Evolutionary conservation across 2,113 vertebrate species (phyloP), one percentile per base, ranked within the genome.

Genomic region (Sarotherodon lohbergeri): DNA sequence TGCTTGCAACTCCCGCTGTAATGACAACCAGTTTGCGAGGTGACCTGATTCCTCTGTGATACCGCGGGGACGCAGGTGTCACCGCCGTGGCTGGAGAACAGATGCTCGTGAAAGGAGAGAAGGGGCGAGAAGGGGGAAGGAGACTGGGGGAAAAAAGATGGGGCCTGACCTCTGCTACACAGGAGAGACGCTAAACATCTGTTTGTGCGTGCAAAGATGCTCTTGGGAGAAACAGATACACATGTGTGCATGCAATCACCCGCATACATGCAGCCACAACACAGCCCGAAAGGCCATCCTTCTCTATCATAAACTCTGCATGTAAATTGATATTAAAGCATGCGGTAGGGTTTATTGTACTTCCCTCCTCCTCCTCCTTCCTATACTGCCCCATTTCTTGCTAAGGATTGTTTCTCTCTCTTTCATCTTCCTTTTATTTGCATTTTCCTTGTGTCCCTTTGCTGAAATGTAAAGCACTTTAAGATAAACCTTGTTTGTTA

Each of bases 101-200:
- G 91, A 92, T 94, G 93, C 88, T 90, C 1, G 39, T 85, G 90
- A 92, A 93, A 92, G 90, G 85, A 83, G 89, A 92, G 90, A 91
- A 63, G 63, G 39, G 14, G 9, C 19, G 50, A 56, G 17, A 57
- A 76, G 76, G 81, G 61, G 68, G 82, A 84, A 82, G 43, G 50
- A 80, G 83, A 91, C 39, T 73, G 3, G 46, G 22, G 22, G 24
- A 59, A 78, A 19, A 89, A 66, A 80, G 84, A 80, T 54, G 56
- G 82, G 87, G 59, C 57, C 79, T 90, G 90, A 92, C 93, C 93
- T 89, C 87, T 84, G 82, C 85, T 63, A 54, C 84, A 39, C 29
- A 7, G 79, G 63, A 90, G 79, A 63, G 91, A 89, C 88, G 82
- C 61, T 71, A 90, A 93, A 95, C 95, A 95, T 95, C 95, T 96